Evolutionary conservation across 1,140 invertebrate genomes (phyloP).

Genomic region (Helicoverpa armigera): DNA sequence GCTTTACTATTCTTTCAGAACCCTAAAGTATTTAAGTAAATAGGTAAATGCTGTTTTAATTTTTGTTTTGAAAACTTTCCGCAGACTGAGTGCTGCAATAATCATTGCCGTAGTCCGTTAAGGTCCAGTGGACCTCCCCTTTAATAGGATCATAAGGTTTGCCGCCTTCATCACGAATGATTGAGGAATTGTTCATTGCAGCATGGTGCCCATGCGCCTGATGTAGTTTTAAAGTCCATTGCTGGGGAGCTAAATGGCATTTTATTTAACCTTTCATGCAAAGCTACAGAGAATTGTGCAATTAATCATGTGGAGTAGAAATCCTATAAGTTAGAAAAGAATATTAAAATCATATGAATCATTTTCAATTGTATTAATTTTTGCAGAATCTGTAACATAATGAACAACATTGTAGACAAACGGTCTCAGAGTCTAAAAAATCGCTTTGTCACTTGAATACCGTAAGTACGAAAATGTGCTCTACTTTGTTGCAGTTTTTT

Average conservation of each 20-base stretch:
- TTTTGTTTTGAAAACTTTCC: no score
- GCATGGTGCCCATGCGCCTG: neutral
- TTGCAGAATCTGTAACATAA: no score
- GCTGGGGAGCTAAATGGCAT: neutral
- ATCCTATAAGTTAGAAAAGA: no score
- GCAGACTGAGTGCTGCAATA: neutral
- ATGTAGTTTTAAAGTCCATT: neutral
- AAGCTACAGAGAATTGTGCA: no score
- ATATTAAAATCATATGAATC: no score
- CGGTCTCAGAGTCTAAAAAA: neutral
- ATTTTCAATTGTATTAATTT: no score
- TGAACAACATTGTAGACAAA: no score
- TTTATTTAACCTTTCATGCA: neutral
- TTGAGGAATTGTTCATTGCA: slow-evolving; percentile 12
- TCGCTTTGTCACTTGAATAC: slow-evolving; percentile 59
- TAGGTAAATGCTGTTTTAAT: no score
- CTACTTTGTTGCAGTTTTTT: slow-evolving; percentile 39
- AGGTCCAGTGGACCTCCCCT: neutral
- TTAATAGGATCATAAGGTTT: slow-evolving; percentile 9
- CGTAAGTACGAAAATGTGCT: slow-evolving; percentile 64
- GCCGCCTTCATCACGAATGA: slow-evolving; percentile 4
- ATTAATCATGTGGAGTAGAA: no score
- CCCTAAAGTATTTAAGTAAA: no score
- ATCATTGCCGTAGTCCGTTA: slow-evolving; percentile 6
- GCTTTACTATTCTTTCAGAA: no score